Base-by-base conservation (phyloP, 2,888 invertebrate genomes). In the Heliconius ismenius region DNA sequence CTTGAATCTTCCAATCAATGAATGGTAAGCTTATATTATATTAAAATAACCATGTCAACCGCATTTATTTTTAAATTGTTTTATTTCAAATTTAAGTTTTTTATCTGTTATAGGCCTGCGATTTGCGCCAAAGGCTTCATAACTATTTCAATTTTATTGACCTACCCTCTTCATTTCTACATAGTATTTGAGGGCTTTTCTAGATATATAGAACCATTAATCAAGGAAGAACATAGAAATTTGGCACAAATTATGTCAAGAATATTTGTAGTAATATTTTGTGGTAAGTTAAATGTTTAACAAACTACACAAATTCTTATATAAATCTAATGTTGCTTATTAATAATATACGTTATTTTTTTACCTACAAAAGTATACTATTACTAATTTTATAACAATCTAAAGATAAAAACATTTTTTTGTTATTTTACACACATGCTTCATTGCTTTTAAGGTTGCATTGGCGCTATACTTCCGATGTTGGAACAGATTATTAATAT, bases 131-230 rank as follows among this genome's bases (percentile, higher is more conserved):
- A 98, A 90, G 86, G 96, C 43, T 95, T 98, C 84, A 98, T 99
- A 90, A 97, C 98, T 0, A 80, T 97, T 9, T 97, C 98, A 0
- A 97, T 99, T 79, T 96, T 99, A 82, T 96, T 99, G 82, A 98
- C 98, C 0, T 99, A 98, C 87, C 98, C 98, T 18, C 95, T 99
- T 0, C 99, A 99, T 90, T 98, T 98, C 88, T 99, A 97, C 89
- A 98, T 99, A 1, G 98, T 99, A 3, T 95, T 97, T 83, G 97
- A 98, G 75, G 97, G 98, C 74, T 95, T 98, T 63, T 98, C 7
- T 3, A 49, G 49, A 18, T 49, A 49, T 21, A 49, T 49, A 7
- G 49, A 49, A 0, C 49, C 49, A 21, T 18, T 49, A 18, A 18
- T 49, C 49, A 49, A 49, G 49, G 7, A 49, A 49, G 49, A 49